Conservation (phyloP, 2,888 invertebrate species). For the Drosophila seclusa region DNA sequence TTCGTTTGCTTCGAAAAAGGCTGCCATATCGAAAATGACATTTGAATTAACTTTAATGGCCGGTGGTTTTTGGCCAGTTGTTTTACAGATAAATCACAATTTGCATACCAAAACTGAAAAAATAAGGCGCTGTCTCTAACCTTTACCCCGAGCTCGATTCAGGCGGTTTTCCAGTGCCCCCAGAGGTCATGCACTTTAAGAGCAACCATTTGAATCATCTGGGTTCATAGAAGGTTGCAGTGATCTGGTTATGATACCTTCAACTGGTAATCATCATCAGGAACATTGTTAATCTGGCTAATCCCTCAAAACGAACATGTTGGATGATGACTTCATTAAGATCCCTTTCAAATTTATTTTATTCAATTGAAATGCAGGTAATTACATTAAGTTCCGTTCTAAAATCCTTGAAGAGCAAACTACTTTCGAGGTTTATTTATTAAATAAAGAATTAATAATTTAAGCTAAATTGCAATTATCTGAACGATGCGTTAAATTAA, state of each 20-base stretch:
- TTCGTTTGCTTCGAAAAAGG: slow-evolving; percentile 40
- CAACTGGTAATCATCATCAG: neutral
- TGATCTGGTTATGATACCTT: neutral
- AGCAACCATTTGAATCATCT: neutral
- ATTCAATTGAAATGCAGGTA: neutral
- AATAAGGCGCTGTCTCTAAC: slow-evolving; percentile 1
- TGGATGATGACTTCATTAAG: neutral
- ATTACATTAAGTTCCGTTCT: neutral
- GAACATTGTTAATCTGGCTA: neutral
- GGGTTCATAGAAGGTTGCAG: neutral
- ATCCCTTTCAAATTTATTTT: neutral
- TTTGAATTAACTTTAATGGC: slow-evolving; percentile 65
- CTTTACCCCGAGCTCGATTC: neutral
- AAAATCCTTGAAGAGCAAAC: slow-evolving; percentile 2
- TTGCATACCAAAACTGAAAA: slow-evolving; percentile 18
- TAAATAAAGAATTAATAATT: neutral
- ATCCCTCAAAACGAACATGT: neutral
- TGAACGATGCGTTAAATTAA: too few relatives aligned
- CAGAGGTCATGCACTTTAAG: neutral
- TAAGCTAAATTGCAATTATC: neutral
- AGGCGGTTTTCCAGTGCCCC: neutral
- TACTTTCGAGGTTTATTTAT: neutral
- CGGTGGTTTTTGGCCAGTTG: slow-evolving; percentile 16
- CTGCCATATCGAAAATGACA: slow-evolving; percentile 74
- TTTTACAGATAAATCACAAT: slow-evolving; percentile 9